A percentile compares a stretch with the other conserved stretches of the same genome.
Evolutionary conservation across 2,797 vertebrate genomes (phyloP).

Genomic region (Phrynocephalus vlangalii): DNA sequence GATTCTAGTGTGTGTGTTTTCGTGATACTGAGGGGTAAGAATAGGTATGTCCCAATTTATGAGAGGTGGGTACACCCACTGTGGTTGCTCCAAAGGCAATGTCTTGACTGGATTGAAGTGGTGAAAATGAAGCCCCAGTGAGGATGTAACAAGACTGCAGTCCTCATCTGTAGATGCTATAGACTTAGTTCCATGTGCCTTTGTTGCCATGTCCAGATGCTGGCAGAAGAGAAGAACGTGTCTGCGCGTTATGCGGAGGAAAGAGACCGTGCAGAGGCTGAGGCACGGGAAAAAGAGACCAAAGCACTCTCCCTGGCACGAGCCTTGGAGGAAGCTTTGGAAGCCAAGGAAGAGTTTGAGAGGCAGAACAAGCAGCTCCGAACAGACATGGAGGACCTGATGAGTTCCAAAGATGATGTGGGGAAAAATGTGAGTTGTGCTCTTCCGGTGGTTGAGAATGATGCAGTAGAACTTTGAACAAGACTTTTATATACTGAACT

Average conservation of each 20-base stretch:
- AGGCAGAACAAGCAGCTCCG: constrained; percentile 86
- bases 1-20: background rate
- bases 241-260: constrained; percentile 85
- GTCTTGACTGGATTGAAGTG: background rate
- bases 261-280: constrained; percentile 84
- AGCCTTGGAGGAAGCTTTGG: constrained; percentile 84
- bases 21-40: background rate
- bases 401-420: constrained; percentile 88
- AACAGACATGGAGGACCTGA: constrained; percentile 86
- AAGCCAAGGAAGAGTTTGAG: constrained; percentile 85
- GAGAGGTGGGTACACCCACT: background rate
- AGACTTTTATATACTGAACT: background rate
- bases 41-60: background rate
- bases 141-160: background rate
- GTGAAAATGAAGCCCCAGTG: background rate
- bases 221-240: constrained; percentile 86
- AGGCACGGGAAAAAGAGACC: constrained; percentile 87
- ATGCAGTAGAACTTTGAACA: background rate
- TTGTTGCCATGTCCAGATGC: constrained; percentile 68
- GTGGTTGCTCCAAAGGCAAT: background rate
- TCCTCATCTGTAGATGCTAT: background rate
- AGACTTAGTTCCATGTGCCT: background rate
- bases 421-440: constrained; percentile 84
- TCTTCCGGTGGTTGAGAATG: background rate
- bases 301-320: constrained; percentile 84